phyloP scores from a whole-genome alignment of 2,113 vertebrate species.

The Psammodynastes pulverulentus region DNA sequence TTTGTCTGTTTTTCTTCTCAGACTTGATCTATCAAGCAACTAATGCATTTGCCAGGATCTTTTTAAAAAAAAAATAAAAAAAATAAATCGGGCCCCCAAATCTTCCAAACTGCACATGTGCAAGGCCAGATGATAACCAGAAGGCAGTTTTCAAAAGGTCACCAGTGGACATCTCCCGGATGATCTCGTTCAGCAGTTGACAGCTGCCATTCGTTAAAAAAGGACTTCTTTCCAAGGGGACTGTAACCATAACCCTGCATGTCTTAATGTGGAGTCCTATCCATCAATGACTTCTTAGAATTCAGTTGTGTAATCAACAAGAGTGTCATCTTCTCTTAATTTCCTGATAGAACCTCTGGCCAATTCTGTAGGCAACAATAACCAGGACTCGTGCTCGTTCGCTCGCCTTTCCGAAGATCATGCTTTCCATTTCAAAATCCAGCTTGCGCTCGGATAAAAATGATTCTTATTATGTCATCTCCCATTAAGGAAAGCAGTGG shows the following conservation, averaged over 20 bases:
- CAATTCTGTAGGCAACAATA: not conserved
- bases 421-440: not conserved
- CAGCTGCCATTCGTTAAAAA: not conserved
- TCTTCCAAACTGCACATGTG: not conserved
- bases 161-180: not conserved
- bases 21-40: not conserved
- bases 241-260: not conserved
- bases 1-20: not conserved
- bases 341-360: not conserved
- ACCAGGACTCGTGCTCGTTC: not conserved
- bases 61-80: too few relatives aligned
- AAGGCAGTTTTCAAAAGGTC: not conserved
- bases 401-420: not conserved
- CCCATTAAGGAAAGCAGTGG: not conserved
- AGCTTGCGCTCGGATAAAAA: not conserved
- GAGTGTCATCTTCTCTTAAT: slow-evolving; percentile 12
- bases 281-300: slow-evolving; percentile 1
- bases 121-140: too few relatives aligned
- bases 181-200: not conserved
- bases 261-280: not conserved
- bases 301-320: slow-evolving; percentile 12
- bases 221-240: not conserved
- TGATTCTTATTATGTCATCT: not conserved
- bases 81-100: not conserved
- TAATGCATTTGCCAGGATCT: not conserved